phyloP scores from a whole-genome alignment of 2,888 invertebrate genomes.

The Ctena decussata region DNA sequence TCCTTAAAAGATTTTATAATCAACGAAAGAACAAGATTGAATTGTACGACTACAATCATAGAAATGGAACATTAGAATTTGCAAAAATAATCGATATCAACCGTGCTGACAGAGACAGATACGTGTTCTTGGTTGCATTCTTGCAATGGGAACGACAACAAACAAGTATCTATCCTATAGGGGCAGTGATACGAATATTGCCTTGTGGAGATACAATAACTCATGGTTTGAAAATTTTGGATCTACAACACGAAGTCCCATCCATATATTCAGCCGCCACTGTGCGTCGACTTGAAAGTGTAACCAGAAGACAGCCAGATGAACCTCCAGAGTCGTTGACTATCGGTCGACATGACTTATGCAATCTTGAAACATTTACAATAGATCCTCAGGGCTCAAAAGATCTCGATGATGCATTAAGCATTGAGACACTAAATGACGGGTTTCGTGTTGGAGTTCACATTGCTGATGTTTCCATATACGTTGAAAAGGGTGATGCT shows the following conservation, averaged over 20 bases:
- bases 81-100: slow-evolving; percentile 36
- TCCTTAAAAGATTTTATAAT: slow-evolving; percentile 47
- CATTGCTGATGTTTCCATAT: slow-evolving; percentile 62
- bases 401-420: slow-evolving; percentile 67
- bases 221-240: slow-evolving; percentile 33
- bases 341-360: slow-evolving; percentile 29
- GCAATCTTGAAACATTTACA: slow-evolving; percentile 48
- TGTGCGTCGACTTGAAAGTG: slow-evolving; percentile 33
- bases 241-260: slow-evolving; percentile 45
- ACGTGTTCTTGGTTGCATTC: slow-evolving; percentile 66
- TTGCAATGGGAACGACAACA: slow-evolving; percentile 53
- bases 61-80: slow-evolving; percentile 30
- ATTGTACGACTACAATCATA: slow-evolving; percentile 55
- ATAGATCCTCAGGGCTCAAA: slow-evolving; percentile 61
- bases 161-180: slow-evolving; percentile 57
- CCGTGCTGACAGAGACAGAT: slow-evolving; percentile 54
- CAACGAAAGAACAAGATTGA: slow-evolving; percentile 16
- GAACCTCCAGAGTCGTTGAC: not conserved
- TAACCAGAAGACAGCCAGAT: not conserved
- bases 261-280: slow-evolving; percentile 21
- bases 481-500: slow-evolving; percentile 31
- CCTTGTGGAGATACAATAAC: slow-evolving; percentile 34
- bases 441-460: slow-evolving; percentile 57
- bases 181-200: slow-evolving; percentile 61
- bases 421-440: slow-evolving; percentile 27